Percentiles rank a stretch among this genome's conserved stretches.
phyloP scores from a whole-genome alignment of 2,888 invertebrate species.

The Acrobasis repandana region DNA sequence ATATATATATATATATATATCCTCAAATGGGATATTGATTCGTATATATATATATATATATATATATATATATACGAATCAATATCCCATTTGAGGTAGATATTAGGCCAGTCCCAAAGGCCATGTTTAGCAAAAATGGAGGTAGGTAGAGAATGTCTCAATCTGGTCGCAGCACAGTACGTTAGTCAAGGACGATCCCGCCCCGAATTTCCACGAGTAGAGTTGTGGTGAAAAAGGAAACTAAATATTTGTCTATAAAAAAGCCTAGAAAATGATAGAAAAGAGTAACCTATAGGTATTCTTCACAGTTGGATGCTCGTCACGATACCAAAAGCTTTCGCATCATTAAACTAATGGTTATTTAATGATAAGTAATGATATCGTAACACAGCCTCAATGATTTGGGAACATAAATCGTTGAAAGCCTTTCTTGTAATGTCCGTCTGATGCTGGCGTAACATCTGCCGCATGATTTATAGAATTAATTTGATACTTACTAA shows the following conservation, averaged over 20 bases:
- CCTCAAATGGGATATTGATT: too few relatives aligned
- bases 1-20: too few relatives aligned
- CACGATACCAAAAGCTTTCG: not conserved
- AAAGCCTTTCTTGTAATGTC: conserved; percentile 17
- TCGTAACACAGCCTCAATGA: not conserved
- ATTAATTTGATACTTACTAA: conserved; percentile 14
- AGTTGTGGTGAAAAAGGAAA: too few relatives aligned
- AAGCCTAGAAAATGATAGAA: not conserved
- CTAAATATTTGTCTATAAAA: not conserved
- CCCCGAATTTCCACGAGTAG: too few relatives aligned
- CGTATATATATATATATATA: too few relatives aligned
- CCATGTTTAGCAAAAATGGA: too few relatives aligned
- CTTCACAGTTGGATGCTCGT: not conserved
- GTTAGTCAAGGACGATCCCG: too few relatives aligned
- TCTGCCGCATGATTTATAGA: conserved; percentile 17
- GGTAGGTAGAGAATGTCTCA: too few relatives aligned
- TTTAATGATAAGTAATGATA: not conserved
- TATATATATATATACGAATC: too few relatives aligned
- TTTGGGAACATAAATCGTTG: not conserved
- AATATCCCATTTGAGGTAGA: too few relatives aligned
- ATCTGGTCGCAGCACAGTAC: too few relatives aligned
- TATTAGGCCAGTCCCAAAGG: too few relatives aligned
- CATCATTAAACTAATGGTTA: not conserved
- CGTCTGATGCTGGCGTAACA: conserved; percentile 11
- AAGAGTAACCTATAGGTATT: not conserved